Evolutionary conservation across 2,797 vertebrate genomes (phyloP).

Genomic region (Serranus cabrilla): DNA sequence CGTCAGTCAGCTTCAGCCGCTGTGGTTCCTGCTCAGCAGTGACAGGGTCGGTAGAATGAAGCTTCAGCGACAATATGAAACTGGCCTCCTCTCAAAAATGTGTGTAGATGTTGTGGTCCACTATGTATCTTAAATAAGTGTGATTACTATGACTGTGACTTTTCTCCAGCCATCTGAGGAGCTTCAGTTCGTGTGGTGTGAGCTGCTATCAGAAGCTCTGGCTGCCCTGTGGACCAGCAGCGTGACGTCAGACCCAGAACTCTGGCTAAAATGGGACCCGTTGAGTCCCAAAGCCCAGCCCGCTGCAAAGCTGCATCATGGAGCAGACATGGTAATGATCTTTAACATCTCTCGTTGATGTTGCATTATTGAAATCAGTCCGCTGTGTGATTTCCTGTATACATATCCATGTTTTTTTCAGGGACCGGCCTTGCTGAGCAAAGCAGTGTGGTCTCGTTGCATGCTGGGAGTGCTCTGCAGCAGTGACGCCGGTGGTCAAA

Average conservation of each 20-base stretch:
- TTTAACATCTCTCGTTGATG: not conserved
- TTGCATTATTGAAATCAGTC: not conserved
- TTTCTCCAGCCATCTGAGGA: conserved; percentile 85
- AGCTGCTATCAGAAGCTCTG: conserved; percentile 89
- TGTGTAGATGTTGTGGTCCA: not conserved
- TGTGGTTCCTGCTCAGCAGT: conserved; percentile 90
- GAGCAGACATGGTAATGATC: conserved; percentile 72
- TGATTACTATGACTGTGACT: no score
- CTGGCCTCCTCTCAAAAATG: not conserved
- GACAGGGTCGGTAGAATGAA: conserved; percentile 82
- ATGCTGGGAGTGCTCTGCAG: conserved; percentile 92
- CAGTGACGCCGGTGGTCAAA: conserved; percentile 79
- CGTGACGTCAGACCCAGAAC: conserved; percentile 89
- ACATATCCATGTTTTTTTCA: conserved; percentile 60
- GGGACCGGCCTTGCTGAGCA: conserved; percentile 92
- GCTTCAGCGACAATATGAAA: not conserved
- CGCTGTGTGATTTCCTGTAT: not conserved
- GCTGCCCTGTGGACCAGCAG: conserved; percentile 91
- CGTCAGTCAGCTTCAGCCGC: conserved; percentile 88
- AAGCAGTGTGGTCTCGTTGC: conserved; percentile 93
- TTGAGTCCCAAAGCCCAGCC: conserved; percentile 68
- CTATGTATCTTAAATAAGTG: no score
- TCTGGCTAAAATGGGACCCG: conserved; percentile 92
- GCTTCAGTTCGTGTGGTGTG: conserved; percentile 89
- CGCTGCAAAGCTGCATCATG: conserved; percentile 70